Evolutionary conservation across 2,888 invertebrate species (phyloP).

Genomic region (Toxonevra muliebris): DNA sequence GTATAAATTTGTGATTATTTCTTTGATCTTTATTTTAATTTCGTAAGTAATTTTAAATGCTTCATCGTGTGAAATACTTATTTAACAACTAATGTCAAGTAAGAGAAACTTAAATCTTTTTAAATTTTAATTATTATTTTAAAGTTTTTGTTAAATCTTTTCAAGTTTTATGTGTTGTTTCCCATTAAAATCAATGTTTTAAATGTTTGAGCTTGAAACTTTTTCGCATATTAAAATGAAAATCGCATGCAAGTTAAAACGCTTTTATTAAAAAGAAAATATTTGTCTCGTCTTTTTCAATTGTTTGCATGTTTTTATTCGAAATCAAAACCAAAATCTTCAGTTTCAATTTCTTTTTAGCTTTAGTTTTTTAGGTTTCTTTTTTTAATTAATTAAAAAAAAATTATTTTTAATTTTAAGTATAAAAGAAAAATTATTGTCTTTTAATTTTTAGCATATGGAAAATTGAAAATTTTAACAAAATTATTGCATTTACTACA

Average conservation of each 20-base stretch:
- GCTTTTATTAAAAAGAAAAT: too few species aligned
- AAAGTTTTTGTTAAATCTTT: not conserved
- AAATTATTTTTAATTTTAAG: constrained; percentile 14
- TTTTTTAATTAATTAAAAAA: not conserved
- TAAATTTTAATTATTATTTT: not conserved
- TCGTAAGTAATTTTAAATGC: constrained; percentile 56
- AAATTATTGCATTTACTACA: constrained; percentile 6
- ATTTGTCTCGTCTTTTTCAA: constrained; percentile 39
- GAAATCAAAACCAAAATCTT: constrained; percentile 11
- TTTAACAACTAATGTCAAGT: constrained; percentile 49
- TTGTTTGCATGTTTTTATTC: constrained; percentile 10
- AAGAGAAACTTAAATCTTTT: constrained; percentile 33
- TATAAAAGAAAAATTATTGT: constrained; percentile 13
- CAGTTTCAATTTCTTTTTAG: not conserved
- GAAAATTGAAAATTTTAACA: constrained; percentile 4
- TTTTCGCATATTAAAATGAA: not conserved
- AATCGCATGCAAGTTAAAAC: not conserved
- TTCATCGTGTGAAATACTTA: constrained; percentile 55
- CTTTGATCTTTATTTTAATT: constrained; percentile 15
- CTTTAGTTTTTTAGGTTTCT: constrained; percentile 27
- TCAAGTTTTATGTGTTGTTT: not conserved
- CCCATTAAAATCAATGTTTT: not conserved
- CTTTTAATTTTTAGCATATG: not conserved
- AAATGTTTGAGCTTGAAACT: not conserved
- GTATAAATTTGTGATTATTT: not conserved